Evolutionary conservation across 2,888 invertebrate genomes (phyloP), one percentile per base, ranked within the genome.

Genomic region (Ashinkailepas kermadecensis): DNA sequence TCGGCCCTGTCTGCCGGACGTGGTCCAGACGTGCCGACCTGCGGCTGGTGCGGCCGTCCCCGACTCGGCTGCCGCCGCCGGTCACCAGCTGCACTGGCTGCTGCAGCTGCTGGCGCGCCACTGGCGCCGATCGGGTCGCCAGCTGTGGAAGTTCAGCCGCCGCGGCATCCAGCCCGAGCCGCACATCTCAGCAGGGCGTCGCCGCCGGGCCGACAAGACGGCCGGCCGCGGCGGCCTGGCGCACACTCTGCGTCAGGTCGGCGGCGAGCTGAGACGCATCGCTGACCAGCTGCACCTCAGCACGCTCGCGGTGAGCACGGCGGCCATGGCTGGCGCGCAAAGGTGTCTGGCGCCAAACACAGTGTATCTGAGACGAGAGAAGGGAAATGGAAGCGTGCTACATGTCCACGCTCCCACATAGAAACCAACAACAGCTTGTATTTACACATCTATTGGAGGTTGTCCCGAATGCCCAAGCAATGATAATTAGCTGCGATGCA

Each of bases 201-300:
- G 67, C 11, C n/a, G 25, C 12, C 23, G 23, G 25, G 25, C n/a
- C 23, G 67, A 12, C 1, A 23, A n/a, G 65, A 25, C 11, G 12
- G 67, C 23, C 25, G n/a, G 13, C n/a, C 23, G 23, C 21, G 18
- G 74, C 74, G 12, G 23, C 1, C 21, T 74, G 54, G 21, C 74
- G 21, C 10, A 4, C 18, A 21, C 74, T 7, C 74, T 74, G 7
- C 74, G 56, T 2, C 74, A 74, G 23, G 74, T 74, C 23, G 74
- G 74, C 13, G 18, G 56, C 23, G 74, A 74, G 74, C 74, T 74
- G 18, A 23, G 74, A 12, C 54, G 74, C 21, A 54, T 74, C 56
- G 74, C 74, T 56, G 74, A 56, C 56, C 74, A 74, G 56, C 56
- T 74, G 21, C 74, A 56, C 21, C 54, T 74, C 74, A 74, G 18